Evolutionary conservation across 2,113 vertebrate genomes (phyloP).

Genomic region (Phalacrocorax pelagicus): DNA sequence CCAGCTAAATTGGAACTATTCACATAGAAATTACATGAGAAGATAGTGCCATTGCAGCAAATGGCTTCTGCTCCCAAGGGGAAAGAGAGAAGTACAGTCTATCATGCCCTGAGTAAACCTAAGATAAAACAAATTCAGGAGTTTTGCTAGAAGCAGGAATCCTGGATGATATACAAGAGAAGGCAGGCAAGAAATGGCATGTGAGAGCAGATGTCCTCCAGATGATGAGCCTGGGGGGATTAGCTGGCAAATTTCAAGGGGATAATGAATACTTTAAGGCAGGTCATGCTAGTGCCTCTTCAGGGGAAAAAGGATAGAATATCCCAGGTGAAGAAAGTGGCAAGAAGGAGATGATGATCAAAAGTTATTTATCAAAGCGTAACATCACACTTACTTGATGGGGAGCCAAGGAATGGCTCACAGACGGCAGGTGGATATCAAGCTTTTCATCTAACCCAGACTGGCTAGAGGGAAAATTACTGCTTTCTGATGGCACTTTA

Average conservation of each 20-base stretch:
- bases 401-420: not conserved
- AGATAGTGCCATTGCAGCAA: not conserved
- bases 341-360: not conserved
- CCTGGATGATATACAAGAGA: not conserved
- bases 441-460: not conserved
- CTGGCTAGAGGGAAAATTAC: not conserved
- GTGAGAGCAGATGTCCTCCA: slow-evolving; percentile 33
- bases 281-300: not conserved
- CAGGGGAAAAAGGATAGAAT: not conserved
- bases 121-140: not conserved
- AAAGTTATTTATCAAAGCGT: slow-evolving; percentile 2
- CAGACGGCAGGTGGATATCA: not conserved
- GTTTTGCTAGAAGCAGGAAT: not conserved
- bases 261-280: not conserved
- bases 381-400: not conserved
- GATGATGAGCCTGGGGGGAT: not conserved
- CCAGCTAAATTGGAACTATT: not conserved
- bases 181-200: not conserved
- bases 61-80: not conserved
- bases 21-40: not conserved
- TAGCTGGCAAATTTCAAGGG: slow-evolving; percentile 4
- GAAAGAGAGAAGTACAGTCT: not conserved
- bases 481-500: not conserved
- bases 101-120: not conserved
- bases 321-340: not conserved